Evolutionary conservation across 2,113 vertebrate genomes (phyloP), one percentile per base, ranked within the genome.

Genomic region (Chaenocephalus aceratus): DNA sequence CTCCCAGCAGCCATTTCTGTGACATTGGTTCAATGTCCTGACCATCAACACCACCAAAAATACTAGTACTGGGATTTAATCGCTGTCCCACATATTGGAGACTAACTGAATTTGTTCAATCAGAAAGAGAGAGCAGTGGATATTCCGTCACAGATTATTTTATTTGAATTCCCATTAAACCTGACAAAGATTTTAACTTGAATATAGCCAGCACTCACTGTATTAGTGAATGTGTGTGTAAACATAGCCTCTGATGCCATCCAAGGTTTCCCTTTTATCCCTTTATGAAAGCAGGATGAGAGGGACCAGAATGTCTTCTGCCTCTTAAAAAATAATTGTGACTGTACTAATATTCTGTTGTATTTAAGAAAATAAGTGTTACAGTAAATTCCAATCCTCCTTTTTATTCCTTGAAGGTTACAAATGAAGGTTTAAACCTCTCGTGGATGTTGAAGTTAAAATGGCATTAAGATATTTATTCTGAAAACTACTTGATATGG

Each of bases 361-460:
- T 94, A 94, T 93, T 94, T 83, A 93, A 92, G 57, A 77, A 90
- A 95, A 94, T 94, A 95, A 93, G 89, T 93, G 87, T 93, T 93
- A 83, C 21, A 83, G 75, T 86, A 90, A 89, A 53, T 63, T 68
- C 6, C 52, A 11, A 15, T 57, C 78, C 36, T 84, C 26, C 4
- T 76, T 46, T 48, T 67, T 59, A 11, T 72, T 67, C 34, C 61
- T 34, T 18, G 61, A 21, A 34, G 26, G 41, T 73, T 18, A 36
- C 10, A 30, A 2, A 49, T 23, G 3, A 14, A 41, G 7, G 36
- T 41, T 41, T 7, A 59, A 59, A 49, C 18, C 44, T 5, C n/a
- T 12, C 36, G 21, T 23, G 34, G 12, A 21, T 49, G 4, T 60
- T 77, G 2, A 13, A 44, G 16, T 21, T 54, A 4, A 62, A 46